Base-by-base conservation (phyloP, 1,140 invertebrate genomes). In the Homalodisca vitripennis region DNA sequence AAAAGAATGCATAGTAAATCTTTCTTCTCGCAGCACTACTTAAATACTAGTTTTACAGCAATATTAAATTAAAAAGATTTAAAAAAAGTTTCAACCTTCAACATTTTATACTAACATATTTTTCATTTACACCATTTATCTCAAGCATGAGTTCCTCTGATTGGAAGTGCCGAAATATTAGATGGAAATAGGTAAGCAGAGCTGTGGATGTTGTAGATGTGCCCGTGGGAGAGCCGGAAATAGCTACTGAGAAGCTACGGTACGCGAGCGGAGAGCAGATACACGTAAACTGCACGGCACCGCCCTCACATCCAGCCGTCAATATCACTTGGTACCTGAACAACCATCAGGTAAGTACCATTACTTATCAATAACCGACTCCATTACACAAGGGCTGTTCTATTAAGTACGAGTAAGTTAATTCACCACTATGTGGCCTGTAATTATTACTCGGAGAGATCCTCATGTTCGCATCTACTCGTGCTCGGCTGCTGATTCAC, bases 261-360 rank as follows among this genome's bases (percentile, higher is more conserved):
- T 71, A 71, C 29, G 31, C 66, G 6, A 68, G 66, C 34, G 70
- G 70, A 24, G 70, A 71, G 32, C 53, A 62, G 29, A 71, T 71
- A 14, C 30, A 60, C 48, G 70, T 68, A 12, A 71, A 71, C 47
- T 71, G 70, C 30, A 71, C 70, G 12, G 69, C 70, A 12, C 60
- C 66, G 1, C 67, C 67, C 30, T 68, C 70, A 17, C 46, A 29
- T 27, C 70, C 70, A 13, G 67, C 66, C 1, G 70, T 53, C n/a
- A 71, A 69, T 22, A 3, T 71, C n/a, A 69, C 67, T 1, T 71
- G 67, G 67, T 71, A 71, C 62, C 30, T 68, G 1, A 71, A 71
- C 27, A 48, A 71, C 24, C 65, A 67, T 26, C 53, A 57, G 70
- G 70, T 71, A 51, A 63, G 64, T 41, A n/a, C n/a, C n/a, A n/a